A percentile compares a stretch with the other conserved stretches of the same genome.
Evolutionary conservation across 2,888 invertebrate genomes (phyloP).

Genomic region (Melipona beecheii): DNA sequence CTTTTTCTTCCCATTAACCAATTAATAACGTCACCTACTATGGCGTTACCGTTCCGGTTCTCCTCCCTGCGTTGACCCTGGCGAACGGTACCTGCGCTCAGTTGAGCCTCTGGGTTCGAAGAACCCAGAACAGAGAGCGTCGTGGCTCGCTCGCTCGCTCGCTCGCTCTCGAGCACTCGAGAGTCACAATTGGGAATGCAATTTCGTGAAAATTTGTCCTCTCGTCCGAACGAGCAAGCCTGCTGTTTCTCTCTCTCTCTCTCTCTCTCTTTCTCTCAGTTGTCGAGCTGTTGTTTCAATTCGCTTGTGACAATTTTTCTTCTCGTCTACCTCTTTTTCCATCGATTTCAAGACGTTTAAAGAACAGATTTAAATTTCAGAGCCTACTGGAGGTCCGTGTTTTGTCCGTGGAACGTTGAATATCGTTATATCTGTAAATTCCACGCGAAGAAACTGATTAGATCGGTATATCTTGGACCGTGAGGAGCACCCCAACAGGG

Average conservation of each 20-base stretch:
- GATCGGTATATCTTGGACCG: neutral
- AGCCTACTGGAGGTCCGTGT: neutral
- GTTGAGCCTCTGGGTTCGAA: conserved; percentile 67
- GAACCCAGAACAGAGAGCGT: conserved; percentile 65
- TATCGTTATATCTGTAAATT: neutral
- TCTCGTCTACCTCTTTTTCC: conserved; percentile 20
- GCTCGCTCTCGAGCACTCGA: no score
- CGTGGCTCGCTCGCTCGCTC: conserved; percentile 23
- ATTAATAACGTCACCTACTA: conserved; percentile 81
- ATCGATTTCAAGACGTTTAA: neutral
- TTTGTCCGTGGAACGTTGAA: neutral
- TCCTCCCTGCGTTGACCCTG: conserved; percentile 70
- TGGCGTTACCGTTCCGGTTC: conserved; percentile 74
- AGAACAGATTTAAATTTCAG: neutral
- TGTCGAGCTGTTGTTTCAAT: no score
- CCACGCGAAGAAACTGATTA: neutral
- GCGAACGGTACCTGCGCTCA: conserved; percentile 73
- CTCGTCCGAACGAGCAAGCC: neutral
- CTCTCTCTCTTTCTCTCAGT: no score
- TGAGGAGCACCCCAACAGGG: neutral
- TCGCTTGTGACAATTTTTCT: no score
- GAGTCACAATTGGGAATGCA: conserved; percentile 35
- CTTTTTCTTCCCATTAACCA: conserved; percentile 77
- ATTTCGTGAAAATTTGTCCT: conserved; percentile 24
- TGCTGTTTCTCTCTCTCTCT: neutral